phyloP scores from a whole-genome alignment of 2,113 vertebrate genomes.

The Cichladusa arquata region DNA sequence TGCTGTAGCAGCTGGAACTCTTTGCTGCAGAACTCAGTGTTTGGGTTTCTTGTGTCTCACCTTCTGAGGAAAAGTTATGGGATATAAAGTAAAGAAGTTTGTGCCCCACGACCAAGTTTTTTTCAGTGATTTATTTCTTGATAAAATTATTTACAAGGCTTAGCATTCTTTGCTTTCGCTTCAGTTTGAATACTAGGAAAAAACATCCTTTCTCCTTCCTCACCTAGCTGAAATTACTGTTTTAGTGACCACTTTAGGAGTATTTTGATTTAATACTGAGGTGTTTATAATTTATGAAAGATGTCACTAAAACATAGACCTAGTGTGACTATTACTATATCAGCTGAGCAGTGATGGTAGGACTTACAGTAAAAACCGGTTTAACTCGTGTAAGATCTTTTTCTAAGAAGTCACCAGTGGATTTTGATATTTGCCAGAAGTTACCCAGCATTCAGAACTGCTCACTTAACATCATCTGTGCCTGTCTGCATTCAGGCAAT shows the following conservation, averaged over 20 bases:
- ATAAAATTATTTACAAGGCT: background rate
- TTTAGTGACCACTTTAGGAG: background rate
- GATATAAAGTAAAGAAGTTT: background rate
- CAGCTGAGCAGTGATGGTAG: background rate
- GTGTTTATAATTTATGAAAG: background rate
- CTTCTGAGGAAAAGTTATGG: background rate
- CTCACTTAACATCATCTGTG: background rate
- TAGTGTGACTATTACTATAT: background rate
- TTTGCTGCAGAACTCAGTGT: background rate
- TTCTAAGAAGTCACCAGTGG: background rate
- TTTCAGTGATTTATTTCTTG: background rate
- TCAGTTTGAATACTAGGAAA: background rate
- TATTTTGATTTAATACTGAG: background rate
- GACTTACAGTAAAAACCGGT: background rate
- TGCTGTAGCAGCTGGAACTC: background rate
- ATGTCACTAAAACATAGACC: background rate
- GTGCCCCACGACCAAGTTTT: accelerated
- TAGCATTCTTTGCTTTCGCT: background rate
- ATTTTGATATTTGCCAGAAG: background rate
- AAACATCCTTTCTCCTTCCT: background rate
- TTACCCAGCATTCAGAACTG: background rate
- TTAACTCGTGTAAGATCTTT: background rate
- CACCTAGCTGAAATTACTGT: background rate
- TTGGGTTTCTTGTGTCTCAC: background rate
- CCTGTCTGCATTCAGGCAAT: background rate